Evolutionary conservation across 2,113 vertebrate species (phyloP).

Genomic region (Albula goreensis): DNA sequence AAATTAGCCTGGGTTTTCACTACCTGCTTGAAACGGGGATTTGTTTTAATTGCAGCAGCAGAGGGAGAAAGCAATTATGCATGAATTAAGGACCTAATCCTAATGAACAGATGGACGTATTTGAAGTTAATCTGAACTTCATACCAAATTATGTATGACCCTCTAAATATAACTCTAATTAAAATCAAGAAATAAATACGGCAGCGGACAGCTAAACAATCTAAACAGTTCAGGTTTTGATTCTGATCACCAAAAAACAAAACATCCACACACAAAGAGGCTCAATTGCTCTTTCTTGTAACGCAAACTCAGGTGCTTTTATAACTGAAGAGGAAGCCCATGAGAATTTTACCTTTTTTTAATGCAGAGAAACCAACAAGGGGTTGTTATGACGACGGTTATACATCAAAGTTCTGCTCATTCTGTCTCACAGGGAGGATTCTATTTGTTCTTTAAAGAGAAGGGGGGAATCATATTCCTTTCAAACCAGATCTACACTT

Average conservation of each 20-base stretch:
- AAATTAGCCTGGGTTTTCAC: constrained; percentile 55
- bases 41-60: constrained; percentile 62
- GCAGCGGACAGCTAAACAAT: constrained; percentile 12
- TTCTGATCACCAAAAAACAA: neutral
- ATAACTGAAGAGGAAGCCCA: neutral
- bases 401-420: constrained; percentile 4
- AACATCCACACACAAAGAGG: neutral
- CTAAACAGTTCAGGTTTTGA: neutral
- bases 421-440: neutral
- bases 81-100: constrained; percentile 50
- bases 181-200: constrained; percentile 28
- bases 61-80: constrained; percentile 32
- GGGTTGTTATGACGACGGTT: neutral
- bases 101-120: constrained; percentile 66
- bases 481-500: neutral
- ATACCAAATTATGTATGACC: constrained; percentile 51
- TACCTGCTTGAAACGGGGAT: constrained; percentile 52
- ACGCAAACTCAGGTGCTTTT: neutral
- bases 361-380: neutral
- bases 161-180: constrained; percentile 51
- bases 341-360: neutral
- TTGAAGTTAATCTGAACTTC: constrained; percentile 56
- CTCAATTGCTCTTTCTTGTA: neutral
- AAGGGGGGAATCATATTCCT: constrained; percentile 1
- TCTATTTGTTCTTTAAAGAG: neutral